Base-by-base conservation (phyloP, 2,888 invertebrate genomes). In the Pogonocherus hispidulus region DNA sequence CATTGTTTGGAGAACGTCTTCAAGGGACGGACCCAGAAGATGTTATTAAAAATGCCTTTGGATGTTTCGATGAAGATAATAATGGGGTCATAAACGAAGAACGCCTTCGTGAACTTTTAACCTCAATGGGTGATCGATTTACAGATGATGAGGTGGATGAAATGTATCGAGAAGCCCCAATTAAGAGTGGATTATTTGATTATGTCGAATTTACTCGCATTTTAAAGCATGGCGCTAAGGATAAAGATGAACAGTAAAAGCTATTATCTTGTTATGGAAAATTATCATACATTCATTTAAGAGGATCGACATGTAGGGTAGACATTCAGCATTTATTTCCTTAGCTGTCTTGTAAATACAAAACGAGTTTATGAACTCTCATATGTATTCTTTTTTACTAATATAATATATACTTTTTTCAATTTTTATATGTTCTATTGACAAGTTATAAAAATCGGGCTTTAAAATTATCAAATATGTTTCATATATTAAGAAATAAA, bases 21-120 rank as follows among this genome's bases (percentile, higher is more conserved):
- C 99, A 99, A 85, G 99, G 99, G 41, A 99, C 99, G 0, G 99
- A 99, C 86, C 99, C 99, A 1, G 98, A 98, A 84, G 98, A 98
- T 87, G 98, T 99, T 11, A 99, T 99, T 78, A 97, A 98, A 84
- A 99, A 99, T 87, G 99, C 99, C 14, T 99, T 99, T 86, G 98
- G 97, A 55, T 99, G 99, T 85, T 99, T 99, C 85, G 99, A 99
- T 84, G 99, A 99, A 85, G 98, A 98, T 79, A 98, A 98, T 84
- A 92, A 88, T 76, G 98, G 98, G 0, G 92, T 93, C 64, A 93
- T 99, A 72, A 93, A 94, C 78, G 98, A 99, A 84, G 99, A 99
- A 80, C 92, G 97, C 68, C 89, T 99, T 44, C 90, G 98, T 35
- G 99, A 99, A 85, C 89, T 99, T 54, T 88, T 99, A 16, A 98